phyloP scores from a whole-genome alignment of 2,797 vertebrate genomes.

The Morus bassanus region DNA sequence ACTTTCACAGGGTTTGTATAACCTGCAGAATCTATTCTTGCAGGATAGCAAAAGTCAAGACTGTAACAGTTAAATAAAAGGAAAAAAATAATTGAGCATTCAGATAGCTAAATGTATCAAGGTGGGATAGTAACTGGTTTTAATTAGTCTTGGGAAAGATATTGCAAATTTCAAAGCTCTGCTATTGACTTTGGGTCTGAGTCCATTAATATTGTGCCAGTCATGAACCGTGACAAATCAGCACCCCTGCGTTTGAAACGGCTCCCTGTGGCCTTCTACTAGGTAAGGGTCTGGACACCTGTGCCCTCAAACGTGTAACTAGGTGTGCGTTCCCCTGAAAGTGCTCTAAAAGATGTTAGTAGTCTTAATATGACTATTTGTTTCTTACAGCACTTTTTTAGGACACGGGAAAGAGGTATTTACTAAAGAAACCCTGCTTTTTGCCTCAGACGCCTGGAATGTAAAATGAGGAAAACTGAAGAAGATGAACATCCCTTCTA shows the following conservation, averaged over 20 bases:
- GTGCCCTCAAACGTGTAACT: background rate
- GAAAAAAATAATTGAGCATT: background rate
- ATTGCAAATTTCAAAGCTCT: background rate
- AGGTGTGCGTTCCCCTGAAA: background rate
- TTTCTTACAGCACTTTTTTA: background rate
- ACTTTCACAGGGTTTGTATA: background rate
- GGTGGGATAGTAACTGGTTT: background rate
- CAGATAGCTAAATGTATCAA: background rate
- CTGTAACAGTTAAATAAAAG: background rate
- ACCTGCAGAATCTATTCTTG: background rate
- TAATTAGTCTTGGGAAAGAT: background rate
- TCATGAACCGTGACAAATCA: background rate
- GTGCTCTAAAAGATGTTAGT: background rate
- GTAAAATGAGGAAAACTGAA: background rate
- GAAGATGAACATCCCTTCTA: background rate
- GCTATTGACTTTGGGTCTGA: background rate
- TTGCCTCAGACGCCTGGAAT: background rate
- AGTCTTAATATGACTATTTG: background rate
- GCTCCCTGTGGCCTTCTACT: background rate
- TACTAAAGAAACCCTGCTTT: background rate
- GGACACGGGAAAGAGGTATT: background rate
- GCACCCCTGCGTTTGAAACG: background rate
- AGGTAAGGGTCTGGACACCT: background rate
- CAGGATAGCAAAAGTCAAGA: background rate
- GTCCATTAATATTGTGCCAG: background rate